Base-by-base conservation (phyloP, 2,113 vertebrate genomes). In the Tretioscincus oriximinensis region DNA sequence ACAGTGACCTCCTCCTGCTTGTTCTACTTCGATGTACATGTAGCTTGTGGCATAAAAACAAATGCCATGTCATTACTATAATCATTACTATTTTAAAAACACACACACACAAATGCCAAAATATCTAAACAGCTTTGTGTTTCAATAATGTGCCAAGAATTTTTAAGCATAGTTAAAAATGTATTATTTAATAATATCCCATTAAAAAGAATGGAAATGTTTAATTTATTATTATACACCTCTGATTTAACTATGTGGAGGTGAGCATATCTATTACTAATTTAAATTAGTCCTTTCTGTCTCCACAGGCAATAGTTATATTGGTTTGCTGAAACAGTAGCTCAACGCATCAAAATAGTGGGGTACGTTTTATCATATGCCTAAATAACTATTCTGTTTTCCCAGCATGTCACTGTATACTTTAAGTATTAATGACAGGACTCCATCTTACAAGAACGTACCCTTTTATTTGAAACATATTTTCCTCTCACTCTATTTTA, bases 311-410 rank as follows among this genome's bases (percentile, higher is more conserved):
- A 93, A 92, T 93, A 92, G 88, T 92, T 95, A 95, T 95, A 95
- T 95, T 94, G 93, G 94, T 93, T 94, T 92, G 91, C 94, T 95
- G 94, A 94, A 95, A 95, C 87, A 94, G 89, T 95, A 94, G 93
- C 95, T 95, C 95, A 95, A 95, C 91, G 94, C 93, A 95, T 94
- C 93, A 94, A 95, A 96, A 93, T 93, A 94, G 92, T 94, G 84
- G 92, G 88, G 92, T 94, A 93, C 92, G 92, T 95, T 96, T 95
- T 94, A 95, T 94, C 95, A 95, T 95, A 94, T 94, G 95, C 95
- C 95, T 95, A 96, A 96, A 95, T 96, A 96, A 96, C 93, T 94
- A 95, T 95, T 93, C 93, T 94, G 95, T 96, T 96, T 96, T 95
- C 95, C 83, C 95, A 96, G 95, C 95, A 93, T 95, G 95, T 93